phyloP scores from a whole-genome alignment of 2,888 invertebrate genomes.

The Listrodromus nycthemerus region DNA sequence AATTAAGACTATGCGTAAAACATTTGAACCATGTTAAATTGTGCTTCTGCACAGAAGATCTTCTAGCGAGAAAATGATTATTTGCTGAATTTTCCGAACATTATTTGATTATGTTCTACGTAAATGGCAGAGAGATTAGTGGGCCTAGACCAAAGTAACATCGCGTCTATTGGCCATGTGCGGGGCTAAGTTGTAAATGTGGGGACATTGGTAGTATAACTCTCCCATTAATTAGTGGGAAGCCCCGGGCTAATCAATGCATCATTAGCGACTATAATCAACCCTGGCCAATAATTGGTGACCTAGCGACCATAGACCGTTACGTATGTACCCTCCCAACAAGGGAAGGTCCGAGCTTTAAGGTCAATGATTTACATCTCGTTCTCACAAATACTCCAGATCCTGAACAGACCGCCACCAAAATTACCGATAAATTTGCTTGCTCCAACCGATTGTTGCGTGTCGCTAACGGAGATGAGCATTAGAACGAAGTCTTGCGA shows the following conservation, averaged over 20 bases:
- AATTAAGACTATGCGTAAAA: too few species aligned
- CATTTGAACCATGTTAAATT: too few species aligned
- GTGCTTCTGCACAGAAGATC: too few species aligned
- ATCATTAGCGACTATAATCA: conserved; percentile 82
- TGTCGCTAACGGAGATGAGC: not conserved
- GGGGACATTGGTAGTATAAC: conserved; percentile 63
- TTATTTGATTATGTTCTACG: not conserved
- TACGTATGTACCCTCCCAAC: conserved; percentile 18
- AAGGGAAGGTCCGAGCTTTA: conserved; percentile 73
- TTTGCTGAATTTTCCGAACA: not conserved
- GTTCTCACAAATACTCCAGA: conserved; percentile 7
- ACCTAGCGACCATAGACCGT: conserved; percentile 72
- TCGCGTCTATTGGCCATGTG: conserved; percentile 9
- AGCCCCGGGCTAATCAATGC: conserved; percentile 82
- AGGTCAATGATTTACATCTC: conserved; percentile 79
- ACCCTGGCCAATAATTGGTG: conserved; percentile 82
- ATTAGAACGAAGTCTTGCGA: not conserved
- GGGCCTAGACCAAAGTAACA: conserved; percentile 17
- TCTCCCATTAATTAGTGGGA: conserved; percentile 81
- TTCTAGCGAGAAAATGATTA: too few species aligned
- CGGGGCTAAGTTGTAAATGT: conserved; percentile 24
- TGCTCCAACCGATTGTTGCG: not conserved
- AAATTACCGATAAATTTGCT: conserved; percentile 10
- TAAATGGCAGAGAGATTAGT: not conserved
- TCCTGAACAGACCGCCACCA: not conserved